Evolutionary conservation across 1,140 invertebrate genomes (phyloP).

Genomic region (Diorhabda sublineata): DNA sequence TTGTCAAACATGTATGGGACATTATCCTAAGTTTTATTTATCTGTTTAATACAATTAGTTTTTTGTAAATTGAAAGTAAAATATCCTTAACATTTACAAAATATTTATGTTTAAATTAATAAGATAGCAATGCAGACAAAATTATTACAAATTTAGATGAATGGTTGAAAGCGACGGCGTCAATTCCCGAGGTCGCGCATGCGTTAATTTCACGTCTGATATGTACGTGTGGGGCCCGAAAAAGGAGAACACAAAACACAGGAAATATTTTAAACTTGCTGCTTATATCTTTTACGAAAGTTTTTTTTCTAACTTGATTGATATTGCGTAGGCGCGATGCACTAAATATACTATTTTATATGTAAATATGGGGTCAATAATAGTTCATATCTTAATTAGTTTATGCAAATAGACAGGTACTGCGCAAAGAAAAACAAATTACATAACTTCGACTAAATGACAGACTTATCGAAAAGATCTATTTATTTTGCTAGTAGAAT

Average conservation of each 20-base stretch:
- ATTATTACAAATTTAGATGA: neutral
- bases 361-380: neutral
- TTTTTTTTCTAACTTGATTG: neutral
- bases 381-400: slow-evolving; percentile 1
- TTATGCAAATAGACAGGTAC: slow-evolving; percentile 2
- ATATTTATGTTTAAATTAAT: too few species aligned
- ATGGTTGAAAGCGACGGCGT: slow-evolving; percentile 25
- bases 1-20: too few species aligned
- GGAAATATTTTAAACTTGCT: neutral
- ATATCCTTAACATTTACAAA: too few species aligned
- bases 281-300: neutral
- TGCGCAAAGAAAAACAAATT: slow-evolving; percentile 2
- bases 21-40: too few species aligned
- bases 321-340: neutral
- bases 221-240: slow-evolving; percentile 33
- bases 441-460: slow-evolving; percentile 1
- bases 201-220: slow-evolving; percentile 20
- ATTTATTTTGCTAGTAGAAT: too few species aligned
- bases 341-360: neutral
- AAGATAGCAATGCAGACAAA: neutral
- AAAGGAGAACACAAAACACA: slow-evolving; percentile 37
- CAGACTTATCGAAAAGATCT: neutral
- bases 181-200: slow-evolving; percentile 39
- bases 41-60: too few species aligned
- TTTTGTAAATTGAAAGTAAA: too few species aligned